Conservation (phyloP, 2,113 vertebrate genomes). For the Gadus chalcogrammus region DNA sequence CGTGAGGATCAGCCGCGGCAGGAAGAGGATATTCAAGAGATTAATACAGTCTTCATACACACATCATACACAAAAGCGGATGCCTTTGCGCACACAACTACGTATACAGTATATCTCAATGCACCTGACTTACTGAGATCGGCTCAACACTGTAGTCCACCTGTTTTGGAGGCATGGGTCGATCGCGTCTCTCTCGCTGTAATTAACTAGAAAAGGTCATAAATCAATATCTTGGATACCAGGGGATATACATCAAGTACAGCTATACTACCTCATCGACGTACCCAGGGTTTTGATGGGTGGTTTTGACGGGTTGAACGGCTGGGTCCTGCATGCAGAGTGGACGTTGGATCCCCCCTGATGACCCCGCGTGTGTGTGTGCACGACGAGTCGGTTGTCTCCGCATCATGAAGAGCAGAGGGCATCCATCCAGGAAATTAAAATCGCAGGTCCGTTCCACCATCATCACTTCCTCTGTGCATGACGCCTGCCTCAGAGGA, state of each 20-base stretch:
- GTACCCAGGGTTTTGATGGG: constrained; percentile 7
- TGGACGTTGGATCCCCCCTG: background rate
- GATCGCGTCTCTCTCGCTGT: constrained; percentile 20
- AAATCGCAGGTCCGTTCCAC: constrained; percentile 10
- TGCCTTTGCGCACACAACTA: too few species aligned
- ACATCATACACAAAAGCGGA: too few species aligned
- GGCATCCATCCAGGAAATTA: constrained; percentile 23
- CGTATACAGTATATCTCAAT: background rate
- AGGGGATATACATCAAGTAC: constrained; percentile 3
- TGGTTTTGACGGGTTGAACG: constrained; percentile 5
- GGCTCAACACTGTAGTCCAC: constrained; percentile 26
- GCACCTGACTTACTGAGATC: background rate
- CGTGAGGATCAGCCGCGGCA: constrained; percentile 48
- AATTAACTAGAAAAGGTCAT: constrained; percentile 21
- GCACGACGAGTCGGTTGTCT: too few species aligned
- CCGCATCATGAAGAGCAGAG: background rate
- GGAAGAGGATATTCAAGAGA: constrained; percentile 8
- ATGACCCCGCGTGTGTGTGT: too few species aligned
- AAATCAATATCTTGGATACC: constrained; percentile 19
- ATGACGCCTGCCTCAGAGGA: background rate
- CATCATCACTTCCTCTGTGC: background rate
- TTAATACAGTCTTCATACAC: too few species aligned
- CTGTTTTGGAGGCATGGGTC: constrained; percentile 32
- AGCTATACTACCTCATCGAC: too few species aligned
- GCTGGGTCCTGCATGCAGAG: constrained; percentile 2